Evolutionary conservation across 2,888 invertebrate genomes (phyloP).

Genomic region (Malacosoma neustria): DNA sequence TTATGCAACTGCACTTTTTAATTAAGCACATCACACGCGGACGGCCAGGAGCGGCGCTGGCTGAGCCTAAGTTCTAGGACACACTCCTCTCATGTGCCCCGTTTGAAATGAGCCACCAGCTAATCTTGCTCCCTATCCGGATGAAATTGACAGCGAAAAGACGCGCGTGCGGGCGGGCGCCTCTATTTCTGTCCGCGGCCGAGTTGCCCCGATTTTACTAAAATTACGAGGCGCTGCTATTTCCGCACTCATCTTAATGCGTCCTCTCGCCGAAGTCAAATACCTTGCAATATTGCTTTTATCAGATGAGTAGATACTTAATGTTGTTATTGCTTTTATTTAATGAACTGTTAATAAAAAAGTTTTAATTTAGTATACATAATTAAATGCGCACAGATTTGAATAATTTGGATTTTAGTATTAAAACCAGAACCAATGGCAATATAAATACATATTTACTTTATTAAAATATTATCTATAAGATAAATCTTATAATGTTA

Average conservation of each 20-base stretch:
- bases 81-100: slow-evolving; percentile 14
- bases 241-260: slow-evolving; percentile 64
- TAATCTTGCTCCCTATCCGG: slow-evolving; percentile 66
- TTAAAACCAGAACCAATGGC: too few relatives aligned
- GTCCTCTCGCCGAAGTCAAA: slow-evolving; percentile 47
- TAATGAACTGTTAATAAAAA: too few relatives aligned
- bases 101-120: slow-evolving; percentile 24
- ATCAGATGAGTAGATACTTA: slow-evolving; percentile 5
- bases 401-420: too few relatives aligned
- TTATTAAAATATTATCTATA: too few relatives aligned
- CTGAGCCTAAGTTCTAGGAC: slow-evolving; percentile 4
- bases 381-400: too few relatives aligned
- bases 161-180: slow-evolving; percentile 56
- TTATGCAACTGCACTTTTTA: slow-evolving; percentile 40
- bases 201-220: slow-evolving; percentile 74
- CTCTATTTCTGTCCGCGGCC: slow-evolving; percentile 70
- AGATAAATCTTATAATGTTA: too few relatives aligned
- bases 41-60: slow-evolving; percentile 4
- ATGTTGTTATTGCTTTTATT: slow-evolving; percentile 1
- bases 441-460: too few relatives aligned
- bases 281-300: slow-evolving; percentile 45
- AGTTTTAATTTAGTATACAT: too few relatives aligned
- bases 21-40: slow-evolving; percentile 37
- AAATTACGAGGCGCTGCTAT: slow-evolving; percentile 71
- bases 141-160: slow-evolving; percentile 66